Percentiles rank a stretch among this genome's conserved stretches.
These are phyloP conservation scores for Meloe dianella DNA, from an alignment of 2,888 invertebrate species.

Conservation along the genomic window DNA sequence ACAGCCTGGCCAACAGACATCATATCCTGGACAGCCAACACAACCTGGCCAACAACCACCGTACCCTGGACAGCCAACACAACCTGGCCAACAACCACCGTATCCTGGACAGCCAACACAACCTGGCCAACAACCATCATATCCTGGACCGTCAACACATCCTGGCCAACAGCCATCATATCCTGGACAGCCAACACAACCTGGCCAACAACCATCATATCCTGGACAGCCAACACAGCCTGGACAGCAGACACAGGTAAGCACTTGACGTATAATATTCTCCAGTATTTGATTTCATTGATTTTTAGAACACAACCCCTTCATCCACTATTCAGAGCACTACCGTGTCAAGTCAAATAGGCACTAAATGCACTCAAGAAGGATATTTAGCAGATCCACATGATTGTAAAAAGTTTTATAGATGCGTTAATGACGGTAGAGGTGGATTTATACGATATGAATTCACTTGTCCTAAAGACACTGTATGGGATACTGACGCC, in stretches of 20 bases:
- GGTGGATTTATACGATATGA: constrained; percentile 68
- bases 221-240: constrained; percentile 18
- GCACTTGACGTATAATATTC: no score
- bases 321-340: constrained; percentile 26
- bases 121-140: constrained; percentile 21
- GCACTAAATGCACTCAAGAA: constrained; percentile 43
- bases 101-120: constrained; percentile 23
- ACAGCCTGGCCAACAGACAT: constrained; percentile 22
- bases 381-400: constrained; percentile 50
- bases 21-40: background rate
- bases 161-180: constrained; percentile 30
- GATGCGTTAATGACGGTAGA: constrained; percentile 46
- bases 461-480: constrained; percentile 73
- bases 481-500: constrained; percentile 73
- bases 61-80: constrained; percentile 19
- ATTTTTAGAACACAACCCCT: constrained; percentile 22
- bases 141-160: constrained; percentile 28
- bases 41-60: constrained; percentile 14
- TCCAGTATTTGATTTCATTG: no score
- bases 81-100: constrained; percentile 22
- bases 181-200: constrained; percentile 26
- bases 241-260: no score
- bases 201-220: constrained; percentile 22
- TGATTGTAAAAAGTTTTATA: constrained; percentile 53
- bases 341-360: constrained; percentile 25